phyloP scores from a whole-genome alignment of 1,140 invertebrate species.

The Parasteatoda tepidariorum region DNA sequence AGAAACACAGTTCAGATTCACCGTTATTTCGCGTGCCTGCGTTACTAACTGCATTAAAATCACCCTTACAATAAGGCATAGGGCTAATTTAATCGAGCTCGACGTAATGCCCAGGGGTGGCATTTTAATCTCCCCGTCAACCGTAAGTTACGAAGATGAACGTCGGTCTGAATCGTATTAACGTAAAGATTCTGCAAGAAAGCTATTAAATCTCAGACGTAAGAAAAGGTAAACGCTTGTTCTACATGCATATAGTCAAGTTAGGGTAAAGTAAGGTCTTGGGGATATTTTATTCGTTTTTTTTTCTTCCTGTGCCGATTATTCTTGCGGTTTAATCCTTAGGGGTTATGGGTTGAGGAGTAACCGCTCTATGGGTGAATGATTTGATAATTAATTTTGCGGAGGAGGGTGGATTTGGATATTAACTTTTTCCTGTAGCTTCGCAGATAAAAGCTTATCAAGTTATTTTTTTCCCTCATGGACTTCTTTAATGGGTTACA shows the following conservation, averaged over 20 bases:
- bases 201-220: slow-evolving; percentile 20
- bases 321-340: not conserved
- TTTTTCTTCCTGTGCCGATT: not conserved
- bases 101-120: not conserved
- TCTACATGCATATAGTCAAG: not conserved
- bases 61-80: not conserved
- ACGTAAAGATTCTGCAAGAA: not conserved
- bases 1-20: too few relatives aligned
- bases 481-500: not conserved
- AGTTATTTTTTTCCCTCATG: not conserved
- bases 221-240: not conserved
- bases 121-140: slow-evolving; percentile 3
- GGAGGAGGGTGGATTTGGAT: not conserved
- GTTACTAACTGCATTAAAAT: slow-evolving; percentile 25
- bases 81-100: slow-evolving; percentile 29
- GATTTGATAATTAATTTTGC: slow-evolving; percentile 40
- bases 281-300: not conserved
- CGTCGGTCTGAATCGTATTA: not conserved
- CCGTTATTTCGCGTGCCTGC: not conserved
- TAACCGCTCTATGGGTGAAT: slow-evolving; percentile 26
- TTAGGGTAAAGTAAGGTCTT: not conserved
- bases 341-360: slow-evolving; percentile 5
- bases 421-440: not conserved
- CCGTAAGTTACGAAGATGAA: not conserved
- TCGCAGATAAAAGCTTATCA: not conserved